Percentiles rank a stretch among this genome's conserved stretches.
Conservation (phyloP, 1,140 invertebrate genomes). For the Ostrea denselamellosa region DNA sequence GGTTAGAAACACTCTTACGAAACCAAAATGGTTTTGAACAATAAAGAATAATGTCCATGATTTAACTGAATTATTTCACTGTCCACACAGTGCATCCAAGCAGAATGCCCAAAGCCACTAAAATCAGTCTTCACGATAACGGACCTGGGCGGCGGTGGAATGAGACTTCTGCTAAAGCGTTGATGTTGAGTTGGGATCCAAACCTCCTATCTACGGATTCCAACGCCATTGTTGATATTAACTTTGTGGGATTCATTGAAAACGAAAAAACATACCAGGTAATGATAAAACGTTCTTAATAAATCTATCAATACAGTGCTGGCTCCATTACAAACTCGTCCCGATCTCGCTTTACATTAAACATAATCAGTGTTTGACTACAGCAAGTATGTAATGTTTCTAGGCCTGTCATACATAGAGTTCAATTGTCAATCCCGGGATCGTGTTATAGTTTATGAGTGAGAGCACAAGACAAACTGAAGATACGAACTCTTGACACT, state of each 20-base stretch:
- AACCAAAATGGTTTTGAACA: not conserved
- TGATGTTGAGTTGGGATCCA: conserved; percentile 40
- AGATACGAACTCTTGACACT: too few species aligned
- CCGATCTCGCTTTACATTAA: too few species aligned
- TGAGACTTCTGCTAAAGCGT: not conserved
- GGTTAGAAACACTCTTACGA: not conserved
- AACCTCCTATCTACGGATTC: not conserved
- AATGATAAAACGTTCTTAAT: not conserved
- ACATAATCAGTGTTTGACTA: too few species aligned
- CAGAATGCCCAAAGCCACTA: not conserved
- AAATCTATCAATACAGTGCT: too few species aligned
- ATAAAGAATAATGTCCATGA: not conserved
- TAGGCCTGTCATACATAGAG: too few species aligned
- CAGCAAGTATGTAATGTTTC: too few species aligned
- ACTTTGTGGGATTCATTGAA: conserved; percentile 48
- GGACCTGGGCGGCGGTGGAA: conserved; percentile 36
- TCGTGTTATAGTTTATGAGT: too few species aligned
- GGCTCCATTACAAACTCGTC: too few species aligned
- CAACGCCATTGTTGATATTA: conserved; percentile 22
- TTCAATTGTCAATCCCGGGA: too few species aligned
- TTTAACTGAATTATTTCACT: not conserved
- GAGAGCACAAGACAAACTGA: too few species aligned
- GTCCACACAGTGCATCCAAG: conserved; percentile 42
- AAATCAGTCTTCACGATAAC: conserved; percentile 13
- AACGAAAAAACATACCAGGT: conserved; percentile 11